phyloP scores from a whole-genome alignment of 2,113 vertebrate species.

The Rattus norvegicus region GRCr8 NC_086024.1:113814001-113814500 shows the following conservation, averaged over 20 bases:
- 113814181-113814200: not conserved
- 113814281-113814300: not conserved
- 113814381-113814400: not conserved
- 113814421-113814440: not conserved
- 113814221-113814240: not conserved
- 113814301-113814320: slow-evolving; percentile 1
- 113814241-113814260: not conserved
- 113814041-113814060: not conserved
- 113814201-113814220: too few relatives aligned
- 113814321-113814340: not conserved
- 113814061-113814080: not conserved
- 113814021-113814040: not conserved
- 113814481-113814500: not conserved
- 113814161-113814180: not conserved
- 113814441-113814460: too few relatives aligned
- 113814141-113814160: not conserved
- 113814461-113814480: not conserved
- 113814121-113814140: not conserved
- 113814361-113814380: not conserved
- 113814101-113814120: not conserved
- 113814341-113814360: not conserved
- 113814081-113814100: not conserved
- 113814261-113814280: not conserved
- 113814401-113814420: not conserved
- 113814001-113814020: not conserved